Conservation (phyloP, 2,113 vertebrate species). For the Pica pica region DNA sequence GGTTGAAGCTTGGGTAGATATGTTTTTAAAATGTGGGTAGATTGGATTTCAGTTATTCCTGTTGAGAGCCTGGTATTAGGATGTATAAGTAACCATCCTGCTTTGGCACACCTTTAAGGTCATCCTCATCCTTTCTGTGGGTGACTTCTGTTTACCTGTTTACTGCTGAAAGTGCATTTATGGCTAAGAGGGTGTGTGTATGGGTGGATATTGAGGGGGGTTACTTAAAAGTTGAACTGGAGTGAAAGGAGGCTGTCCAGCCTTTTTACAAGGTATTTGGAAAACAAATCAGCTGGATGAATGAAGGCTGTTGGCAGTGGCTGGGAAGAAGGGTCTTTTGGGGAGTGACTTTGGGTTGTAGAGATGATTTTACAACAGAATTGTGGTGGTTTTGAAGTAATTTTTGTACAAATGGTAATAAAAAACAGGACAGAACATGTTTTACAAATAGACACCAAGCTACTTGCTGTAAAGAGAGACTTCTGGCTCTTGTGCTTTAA, state of each 20-base stretch:
- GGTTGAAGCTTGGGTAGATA: background rate
- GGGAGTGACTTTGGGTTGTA: background rate
- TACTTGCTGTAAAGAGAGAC: background rate
- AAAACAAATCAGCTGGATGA: background rate
- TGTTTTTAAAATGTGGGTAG: background rate
- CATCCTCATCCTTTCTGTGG: background rate
- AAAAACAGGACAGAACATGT: background rate
- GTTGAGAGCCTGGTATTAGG: background rate
- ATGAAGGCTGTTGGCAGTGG: background rate
- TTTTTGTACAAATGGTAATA: background rate
- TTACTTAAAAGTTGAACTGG: background rate
- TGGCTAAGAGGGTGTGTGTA: background rate
- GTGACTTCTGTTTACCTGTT: background rate
- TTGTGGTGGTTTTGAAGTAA: background rate
- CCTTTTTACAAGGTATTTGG: background rate
- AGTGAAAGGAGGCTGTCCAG: background rate
- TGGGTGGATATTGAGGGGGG: background rate
- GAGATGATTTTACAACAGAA: background rate
- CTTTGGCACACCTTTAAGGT: background rate
- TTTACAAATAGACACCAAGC: background rate
- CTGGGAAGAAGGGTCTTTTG: background rate
- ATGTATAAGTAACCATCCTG: background rate
- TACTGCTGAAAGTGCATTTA: background rate
- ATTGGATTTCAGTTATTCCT: background rate
- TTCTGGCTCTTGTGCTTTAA: background rate